Evolutionary conservation across 2,797 vertebrate genomes (phyloP).

Genomic region (Fringilla coelebs): DNA sequence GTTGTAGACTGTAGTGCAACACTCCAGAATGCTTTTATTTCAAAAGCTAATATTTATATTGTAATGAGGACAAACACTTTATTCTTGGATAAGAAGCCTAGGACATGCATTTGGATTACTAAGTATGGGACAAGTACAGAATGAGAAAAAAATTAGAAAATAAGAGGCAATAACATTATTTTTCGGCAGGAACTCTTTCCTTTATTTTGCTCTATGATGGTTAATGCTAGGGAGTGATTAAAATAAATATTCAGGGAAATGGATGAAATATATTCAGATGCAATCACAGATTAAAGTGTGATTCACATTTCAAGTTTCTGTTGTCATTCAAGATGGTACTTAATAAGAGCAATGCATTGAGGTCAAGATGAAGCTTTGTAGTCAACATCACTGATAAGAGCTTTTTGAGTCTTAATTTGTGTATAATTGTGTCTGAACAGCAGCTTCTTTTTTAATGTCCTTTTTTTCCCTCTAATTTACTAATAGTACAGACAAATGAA

Average conservation of each 20-base stretch:
- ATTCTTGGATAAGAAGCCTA: neutral
- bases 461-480: neutral
- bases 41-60: neutral
- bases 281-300: constrained; percentile 15
- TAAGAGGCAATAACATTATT: neutral
- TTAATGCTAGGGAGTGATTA: neutral
- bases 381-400: constrained; percentile 14
- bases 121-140: neutral
- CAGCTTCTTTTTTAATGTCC: neutral
- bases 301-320: constrained; percentile 31
- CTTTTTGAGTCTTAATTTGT: constrained; percentile 19
- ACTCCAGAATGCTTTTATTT: neutral
- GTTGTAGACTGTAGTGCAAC: neutral
- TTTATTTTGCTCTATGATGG: neutral
- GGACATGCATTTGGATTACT: neutral
- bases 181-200: neutral
- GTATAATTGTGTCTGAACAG: neutral
- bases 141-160: neutral
- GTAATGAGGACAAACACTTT: neutral
- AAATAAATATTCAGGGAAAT: constrained; percentile 9
- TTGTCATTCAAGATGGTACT: constrained; percentile 13
- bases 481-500: neutral
- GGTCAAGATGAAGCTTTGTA: neutral
- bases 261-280: constrained; percentile 14
- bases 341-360: neutral